Base-by-base conservation (phyloP, 2,797 vertebrate genomes). In the Schizopygopsis malacanthus region DNA sequence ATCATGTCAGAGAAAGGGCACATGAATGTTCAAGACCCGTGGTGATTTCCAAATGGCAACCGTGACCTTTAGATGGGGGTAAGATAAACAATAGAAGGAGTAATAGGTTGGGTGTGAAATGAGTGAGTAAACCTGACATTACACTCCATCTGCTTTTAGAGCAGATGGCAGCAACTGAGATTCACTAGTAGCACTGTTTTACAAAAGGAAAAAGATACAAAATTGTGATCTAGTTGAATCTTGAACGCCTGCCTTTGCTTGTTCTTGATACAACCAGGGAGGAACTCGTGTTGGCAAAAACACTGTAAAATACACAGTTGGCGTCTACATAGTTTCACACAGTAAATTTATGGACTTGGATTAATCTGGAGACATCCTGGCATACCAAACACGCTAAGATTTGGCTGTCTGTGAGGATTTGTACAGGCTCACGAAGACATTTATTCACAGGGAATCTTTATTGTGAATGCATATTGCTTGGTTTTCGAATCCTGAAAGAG, bases 31-130 rank as follows among this genome's bases (percentile, higher is more conserved):
- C 92, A 85, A 87, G 85, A 90, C 90, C 92, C 92, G 91, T 93
- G 94, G 93, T 94, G 93, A 93, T 94, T 93, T 92, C 81, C 88
- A 93, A 93, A 93, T 90, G 93, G 91, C 93, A 92, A 93, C 90
- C 90, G 50, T 95, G 95, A 96, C 95, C 95, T 95, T 95, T 95
- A 79, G 72, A 89, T 86, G 87, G 91, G 89, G 86, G 93, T 93
- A 92, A 92, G 92, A 93, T 92, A 94, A 93, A 92, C 93, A 79
- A 89, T 85, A 83, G 86, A 89, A 84, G 94, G 94, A 93, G 94
- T 86, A 87, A 87, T 87, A 86, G 92, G 92, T 90, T 92, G 92
- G 79, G 91, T 90, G 93, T 92, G 92, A 92, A 93, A 94, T 91
- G 91, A 92, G 90, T 91, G 91, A 91, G 91, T 91, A 90, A 89